Base-by-base conservation (phyloP, 30 jellyfish, hydroid and myxozoan species). In the Chironex yamaguchii region DNA sequence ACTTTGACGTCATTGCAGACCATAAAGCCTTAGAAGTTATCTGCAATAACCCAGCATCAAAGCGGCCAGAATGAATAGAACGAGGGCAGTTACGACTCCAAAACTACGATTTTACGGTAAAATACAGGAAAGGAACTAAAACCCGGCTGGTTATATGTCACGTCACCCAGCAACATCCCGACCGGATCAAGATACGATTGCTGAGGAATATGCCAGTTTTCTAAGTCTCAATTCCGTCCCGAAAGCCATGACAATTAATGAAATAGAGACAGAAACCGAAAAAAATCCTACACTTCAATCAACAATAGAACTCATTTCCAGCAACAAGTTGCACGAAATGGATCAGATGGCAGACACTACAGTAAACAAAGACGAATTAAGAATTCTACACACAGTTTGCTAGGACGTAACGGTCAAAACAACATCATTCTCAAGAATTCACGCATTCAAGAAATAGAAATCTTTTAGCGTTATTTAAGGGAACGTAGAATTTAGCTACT, bases 81-180 rank as follows among this genome's bases (percentile, higher is more conserved):
- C 21, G 21, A n/a, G n/a, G 73, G 83, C 72, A 33, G 36, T 6
- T 69, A 6, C 72, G 11, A 29, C 48, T 29, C 23, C 83, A 28
- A 28, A 29, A 69, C 36, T 33, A 28, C 71, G 17, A 67, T 34
- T 69, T 69, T 33, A 69, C 71, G 3, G 72, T 54, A 20, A 54
- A 54, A 32, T 54, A 3, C 71, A 54, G 25, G 23, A 54, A 54
- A n/a, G 71, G 71, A 33, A 12, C 71, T 2, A 33, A 28, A 33
- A 69, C 26, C 71, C 83, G 12, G 34, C 71, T 3, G 71, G 4
- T 29, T 69, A 33, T 34, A 28, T 33, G 83, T 69, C 83, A 33
- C 27, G 83, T 33, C 83, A 69, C 27, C 83, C 83, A 69, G 83
- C 83, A 32, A 32, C 83, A 69, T 33, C 34, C 36, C 83, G 83